phyloP scores from a whole-genome alignment of 2,797 vertebrate genomes.

The Bucorvus abyssinicus region DNA sequence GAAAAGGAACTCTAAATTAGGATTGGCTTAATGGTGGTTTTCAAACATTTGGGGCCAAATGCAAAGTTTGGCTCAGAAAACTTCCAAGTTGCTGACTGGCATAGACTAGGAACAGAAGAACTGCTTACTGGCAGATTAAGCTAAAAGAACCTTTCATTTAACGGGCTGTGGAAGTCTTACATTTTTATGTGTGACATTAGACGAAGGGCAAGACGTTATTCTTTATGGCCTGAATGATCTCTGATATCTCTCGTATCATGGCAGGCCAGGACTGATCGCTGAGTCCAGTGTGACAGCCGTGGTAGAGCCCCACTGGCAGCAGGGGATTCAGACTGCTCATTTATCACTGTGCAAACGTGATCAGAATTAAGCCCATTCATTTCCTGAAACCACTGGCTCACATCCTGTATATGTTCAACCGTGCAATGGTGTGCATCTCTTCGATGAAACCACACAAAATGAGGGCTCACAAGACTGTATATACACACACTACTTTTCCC shows the following conservation, averaged over 20 bases:
- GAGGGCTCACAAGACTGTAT: background rate
- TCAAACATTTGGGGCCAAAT: background rate
- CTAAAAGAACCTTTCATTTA: background rate
- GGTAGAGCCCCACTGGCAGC: background rate
- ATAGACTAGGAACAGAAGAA: background rate
- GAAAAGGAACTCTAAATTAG: background rate
- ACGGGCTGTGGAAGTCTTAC: background rate
- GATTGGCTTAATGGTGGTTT: background rate
- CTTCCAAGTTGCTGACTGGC: background rate
- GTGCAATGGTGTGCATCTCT: background rate
- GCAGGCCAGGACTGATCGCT: background rate
- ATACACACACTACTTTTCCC: background rate
- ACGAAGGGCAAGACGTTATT: background rate
- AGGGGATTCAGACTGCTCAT: background rate
- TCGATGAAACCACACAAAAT: background rate
- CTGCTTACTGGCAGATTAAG: background rate
- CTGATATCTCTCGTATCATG: background rate
- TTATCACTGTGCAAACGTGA: background rate
- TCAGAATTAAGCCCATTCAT: background rate
- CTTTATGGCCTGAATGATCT: background rate
- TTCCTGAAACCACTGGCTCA: slow-evolving; percentile 13
- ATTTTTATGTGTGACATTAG: background rate
- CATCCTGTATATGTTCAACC: background rate
- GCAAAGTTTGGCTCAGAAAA: background rate
- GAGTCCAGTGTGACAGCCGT: background rate